Percentiles rank a stretch among this genome's conserved stretches.
phyloP scores from a whole-genome alignment of 2,888 invertebrate species.

The Pachydiplax longipennis region DNA sequence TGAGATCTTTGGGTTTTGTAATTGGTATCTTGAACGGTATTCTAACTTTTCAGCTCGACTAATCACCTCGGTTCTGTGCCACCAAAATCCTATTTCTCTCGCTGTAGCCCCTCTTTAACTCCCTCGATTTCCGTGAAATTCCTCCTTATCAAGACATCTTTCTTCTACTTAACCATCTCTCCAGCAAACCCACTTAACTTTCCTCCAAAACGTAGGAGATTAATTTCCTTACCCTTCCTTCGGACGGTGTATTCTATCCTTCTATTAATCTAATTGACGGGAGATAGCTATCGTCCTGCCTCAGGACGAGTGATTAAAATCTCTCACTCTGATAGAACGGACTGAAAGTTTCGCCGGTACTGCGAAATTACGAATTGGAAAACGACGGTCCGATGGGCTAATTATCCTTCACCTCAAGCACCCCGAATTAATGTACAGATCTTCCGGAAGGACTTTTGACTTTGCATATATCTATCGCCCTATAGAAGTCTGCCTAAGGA shows the following conservation, averaged over 20 bases:
- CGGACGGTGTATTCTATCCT: constrained; percentile 7
- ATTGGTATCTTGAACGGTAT: no score
- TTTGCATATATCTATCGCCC: no score
- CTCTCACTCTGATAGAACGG: not conserved
- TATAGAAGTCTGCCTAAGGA: no score
- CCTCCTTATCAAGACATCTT: not conserved
- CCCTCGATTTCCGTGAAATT: not conserved
- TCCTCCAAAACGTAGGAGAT: constrained; percentile 9
- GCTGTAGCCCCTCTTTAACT: not conserved
- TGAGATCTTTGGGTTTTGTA: no score
- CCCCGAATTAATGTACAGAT: no score
- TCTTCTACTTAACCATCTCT: not conserved
- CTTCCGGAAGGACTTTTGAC: no score
- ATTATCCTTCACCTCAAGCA: no score
- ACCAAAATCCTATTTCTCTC: not conserved
- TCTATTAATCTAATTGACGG: constrained; percentile 15
- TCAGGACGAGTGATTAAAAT: not conserved
- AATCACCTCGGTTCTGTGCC: not conserved
- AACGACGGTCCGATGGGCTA: no score
- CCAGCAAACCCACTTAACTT: not conserved
- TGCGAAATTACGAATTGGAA: not conserved
- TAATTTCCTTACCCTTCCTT: not conserved
- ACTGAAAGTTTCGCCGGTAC: not conserved
- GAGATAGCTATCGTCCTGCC: not conserved
- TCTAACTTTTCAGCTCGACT: not conserved